Evolutionary conservation across 2,797 vertebrate genomes (phyloP), one percentile per base, ranked within the genome.

Genomic region (Gymnothorax reevesii): DNA sequence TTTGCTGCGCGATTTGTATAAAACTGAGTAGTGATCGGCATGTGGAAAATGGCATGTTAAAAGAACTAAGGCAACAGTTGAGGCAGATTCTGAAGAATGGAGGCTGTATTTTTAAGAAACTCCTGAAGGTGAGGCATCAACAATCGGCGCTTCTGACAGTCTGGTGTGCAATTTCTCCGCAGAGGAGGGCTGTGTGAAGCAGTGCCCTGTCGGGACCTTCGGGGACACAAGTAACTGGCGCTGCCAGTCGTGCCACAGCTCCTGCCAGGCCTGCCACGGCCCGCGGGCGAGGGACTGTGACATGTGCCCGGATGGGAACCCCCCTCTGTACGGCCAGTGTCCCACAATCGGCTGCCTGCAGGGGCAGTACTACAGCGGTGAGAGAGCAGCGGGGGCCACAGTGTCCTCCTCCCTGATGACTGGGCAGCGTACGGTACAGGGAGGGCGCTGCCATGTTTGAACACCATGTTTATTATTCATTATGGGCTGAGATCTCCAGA

Each of bases 341-440:
- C 95, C 96, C 25, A 85, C 93, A 71, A 87, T 93, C 59, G 95
- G 89, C 91, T 97, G 96, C 71, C 92, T 90, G 2, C 55, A 92
- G 84, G 95, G 95, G 82, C 94, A 96, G 84, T 97, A 94, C 89
- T 95, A 94, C 88, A 93, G 96, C 8, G 95, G 96, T 97, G 92
- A 92, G 95, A 89, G 15, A 10, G 85, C 22, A 77, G 83, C 71
- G 4, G 22, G 6, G 1, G 57, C 73, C 55, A 27, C 85, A 62
- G 9, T 75, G 27, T 33, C 15, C 71, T 12, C 66, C 62, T 15
- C n/a, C 27, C 9, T 27, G 25, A 33, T 75, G 9, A 1, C 25
- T 33, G 25, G 62, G 20, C 22, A 64, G 20, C 62, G 17, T 64
- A 64, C 62, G 22, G 64, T 3, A 9, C 22, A 69, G 64, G 9